A percentile compares a stretch with the other conserved stretches of the same genome.
Conservation (phyloP, 2,113 vertebrate species). For the Mystacornis crossleyi region DNA sequence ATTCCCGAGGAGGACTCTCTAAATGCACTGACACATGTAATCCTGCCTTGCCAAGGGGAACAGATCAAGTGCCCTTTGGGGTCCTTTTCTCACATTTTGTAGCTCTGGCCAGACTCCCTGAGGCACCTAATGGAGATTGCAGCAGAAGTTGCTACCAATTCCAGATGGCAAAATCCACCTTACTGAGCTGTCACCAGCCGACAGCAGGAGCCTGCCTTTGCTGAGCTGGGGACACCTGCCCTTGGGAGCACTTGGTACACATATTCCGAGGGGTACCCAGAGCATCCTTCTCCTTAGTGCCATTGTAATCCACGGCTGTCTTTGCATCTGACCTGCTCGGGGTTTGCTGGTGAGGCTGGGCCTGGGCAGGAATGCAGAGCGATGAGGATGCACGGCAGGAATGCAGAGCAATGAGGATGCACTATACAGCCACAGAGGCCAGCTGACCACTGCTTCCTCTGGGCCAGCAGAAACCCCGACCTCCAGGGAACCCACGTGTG, state of each 20-base stretch:
- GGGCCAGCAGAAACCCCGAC: neutral
- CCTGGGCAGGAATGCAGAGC: neutral
- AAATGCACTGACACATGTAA: neutral
- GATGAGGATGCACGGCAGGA: neutral
- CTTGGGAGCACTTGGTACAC: neutral
- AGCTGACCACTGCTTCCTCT: neutral
- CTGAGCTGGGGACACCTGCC: neutral
- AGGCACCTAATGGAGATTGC: neutral
- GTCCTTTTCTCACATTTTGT: neutral
- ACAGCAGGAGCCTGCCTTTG: neutral
- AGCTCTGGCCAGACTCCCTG: neutral
- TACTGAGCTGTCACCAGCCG: neutral
- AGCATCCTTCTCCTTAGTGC: neutral
- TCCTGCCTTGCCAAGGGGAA: neutral
- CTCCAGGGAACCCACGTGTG: fast-evolving
- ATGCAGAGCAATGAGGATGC: neutral
- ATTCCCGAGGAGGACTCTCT: neutral
- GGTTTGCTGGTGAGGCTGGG: neutral
- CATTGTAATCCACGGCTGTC: neutral
- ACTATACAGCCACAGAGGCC: neutral
- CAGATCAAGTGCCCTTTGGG: neutral
- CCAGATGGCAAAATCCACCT: neutral
- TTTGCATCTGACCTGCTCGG: neutral
- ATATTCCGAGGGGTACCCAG: neutral
- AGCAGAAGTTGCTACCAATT: neutral